Base-by-base conservation (phyloP, 2,888 invertebrate species). In the Phragmatobia fuliginosa region DNA sequence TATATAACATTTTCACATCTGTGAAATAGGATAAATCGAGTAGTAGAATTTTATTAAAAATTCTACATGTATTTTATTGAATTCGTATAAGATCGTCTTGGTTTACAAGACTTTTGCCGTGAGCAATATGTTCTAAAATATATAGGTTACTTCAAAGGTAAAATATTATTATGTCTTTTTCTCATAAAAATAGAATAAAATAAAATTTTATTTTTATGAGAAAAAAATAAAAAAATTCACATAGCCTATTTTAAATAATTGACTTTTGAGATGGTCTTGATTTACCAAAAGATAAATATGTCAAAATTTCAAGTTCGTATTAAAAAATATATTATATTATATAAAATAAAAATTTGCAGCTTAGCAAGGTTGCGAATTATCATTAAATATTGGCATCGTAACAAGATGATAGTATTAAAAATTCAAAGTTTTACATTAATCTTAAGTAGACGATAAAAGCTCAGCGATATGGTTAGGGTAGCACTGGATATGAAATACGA, bases 191-290 rank as follows among this genome's bases (percentile, higher is more conserved):
- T n/a, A n/a, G n/a, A n/a, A n/a, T n/a, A n/a, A n/a, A n/a, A n/a
- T n/a, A n/a, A n/a, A n/a, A n/a, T n/a, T n/a, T n/a, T n/a, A n/a
- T n/a, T n/a, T n/a, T n/a, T n/a, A n/a, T n/a, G n/a, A n/a, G n/a
- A n/a, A n/a, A n/a, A n/a, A n/a, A n/a, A n/a, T n/a, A n/a, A n/a
- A n/a, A n/a, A n/a, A n/a, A n/a, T n/a, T n/a, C n/a, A n/a, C n/a
- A 85, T 87, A 91, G 86, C 85, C 85, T 91, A 90, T 87, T 87
- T 88, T 87, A 85, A 84, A 86, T 91, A 93, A 94, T 94, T 94
- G 94, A 94, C 94, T 87, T 85, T 85, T 85, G 85, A 85, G 86
- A 88, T 92, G 91, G 92, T 92, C 90, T 87, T 81, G 80, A 85
- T 85, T 85, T 83, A 84, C 83, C 83, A 88, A 87, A 85, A 77